Percentiles rank a stretch among this genome's conserved stretches.
phyloP scores from a whole-genome alignment of 2,888 invertebrate species.

The Hyppa rectilinea region DNA sequence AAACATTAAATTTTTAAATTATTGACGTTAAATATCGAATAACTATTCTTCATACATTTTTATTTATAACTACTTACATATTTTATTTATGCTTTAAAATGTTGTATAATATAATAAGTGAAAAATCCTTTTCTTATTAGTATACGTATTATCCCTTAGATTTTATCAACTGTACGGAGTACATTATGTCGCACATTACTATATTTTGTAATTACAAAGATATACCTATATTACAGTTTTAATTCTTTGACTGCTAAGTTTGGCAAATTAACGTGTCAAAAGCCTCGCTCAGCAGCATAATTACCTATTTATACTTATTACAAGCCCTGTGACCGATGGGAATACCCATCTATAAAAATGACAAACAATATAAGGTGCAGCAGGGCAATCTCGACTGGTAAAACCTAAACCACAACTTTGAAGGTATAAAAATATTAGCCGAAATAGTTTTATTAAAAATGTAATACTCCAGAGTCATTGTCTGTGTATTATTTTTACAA shows the following conservation, averaged over 20 bases:
- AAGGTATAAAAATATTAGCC: too few relatives aligned
- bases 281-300: background rate
- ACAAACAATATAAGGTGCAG: background rate
- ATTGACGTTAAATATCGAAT: too few relatives aligned
- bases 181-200: background rate
- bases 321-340: background rate
- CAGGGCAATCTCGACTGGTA: too few relatives aligned
- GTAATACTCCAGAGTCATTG: too few relatives aligned
- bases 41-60: background rate
- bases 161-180: conserved; percentile 11
- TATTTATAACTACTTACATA: too few relatives aligned
- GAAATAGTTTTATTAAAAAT: too few relatives aligned
- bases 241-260: background rate
- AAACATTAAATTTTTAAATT: background rate
- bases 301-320: too few relatives aligned
- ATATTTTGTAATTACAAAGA: background rate
- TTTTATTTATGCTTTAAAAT: background rate
- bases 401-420: too few relatives aligned
- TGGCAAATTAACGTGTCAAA: background rate
- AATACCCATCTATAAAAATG: background rate
- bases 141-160: background rate
- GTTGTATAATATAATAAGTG: background rate
- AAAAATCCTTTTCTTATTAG: background rate
- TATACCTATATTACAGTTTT: conserved; percentile 8
- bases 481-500: too few relatives aligned